phyloP scores from a whole-genome alignment of 2,888 invertebrate genomes.

The Chromoteleia sp. region DNA sequence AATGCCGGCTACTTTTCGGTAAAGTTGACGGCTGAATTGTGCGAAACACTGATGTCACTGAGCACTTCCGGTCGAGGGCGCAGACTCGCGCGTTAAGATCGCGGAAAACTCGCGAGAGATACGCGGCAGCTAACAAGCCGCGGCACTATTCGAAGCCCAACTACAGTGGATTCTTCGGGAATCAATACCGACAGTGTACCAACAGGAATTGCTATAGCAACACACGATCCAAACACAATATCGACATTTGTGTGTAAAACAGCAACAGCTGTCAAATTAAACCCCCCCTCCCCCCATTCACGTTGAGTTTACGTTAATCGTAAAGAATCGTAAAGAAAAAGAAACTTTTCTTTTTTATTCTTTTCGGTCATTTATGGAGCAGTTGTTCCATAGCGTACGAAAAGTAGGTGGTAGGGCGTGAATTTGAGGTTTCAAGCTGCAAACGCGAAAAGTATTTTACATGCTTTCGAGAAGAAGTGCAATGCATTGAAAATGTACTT shows the following conservation, averaged over 20 bases:
- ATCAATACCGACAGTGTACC: slow-evolving; percentile 71
- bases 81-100: slow-evolving; percentile 51
- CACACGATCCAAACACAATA: slow-evolving; percentile 79
- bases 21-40: slow-evolving; percentile 28
- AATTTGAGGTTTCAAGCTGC: too few species aligned
- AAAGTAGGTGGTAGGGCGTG: too few species aligned
- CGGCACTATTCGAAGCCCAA: slow-evolving; percentile 52
- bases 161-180: slow-evolving; percentile 66
- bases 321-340: slow-evolving; percentile 5
- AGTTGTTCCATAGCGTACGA: slow-evolving; percentile 17
- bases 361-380: slow-evolving; percentile 18
- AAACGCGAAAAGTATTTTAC: too few species aligned
- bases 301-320: slow-evolving; percentile 18
- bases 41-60: slow-evolving; percentile 43
- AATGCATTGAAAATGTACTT: too few species aligned
- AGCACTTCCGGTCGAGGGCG: slow-evolving; percentile 38
- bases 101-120: slow-evolving; percentile 43
- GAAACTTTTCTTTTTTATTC: background rate
- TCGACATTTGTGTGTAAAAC: slow-evolving; percentile 65
- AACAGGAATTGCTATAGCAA: slow-evolving; percentile 81
- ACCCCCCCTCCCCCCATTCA: slow-evolving; percentile 31
- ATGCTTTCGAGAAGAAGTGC: too few species aligned
- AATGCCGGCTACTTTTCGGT: background rate
- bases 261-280: slow-evolving; percentile 65
- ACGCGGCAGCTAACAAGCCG: slow-evolving; percentile 51